Percentiles rank a stretch among this genome's conserved stretches.
phyloP scores from a whole-genome alignment of 2,113 vertebrate species.

The Pterocles burchelli region DNA sequence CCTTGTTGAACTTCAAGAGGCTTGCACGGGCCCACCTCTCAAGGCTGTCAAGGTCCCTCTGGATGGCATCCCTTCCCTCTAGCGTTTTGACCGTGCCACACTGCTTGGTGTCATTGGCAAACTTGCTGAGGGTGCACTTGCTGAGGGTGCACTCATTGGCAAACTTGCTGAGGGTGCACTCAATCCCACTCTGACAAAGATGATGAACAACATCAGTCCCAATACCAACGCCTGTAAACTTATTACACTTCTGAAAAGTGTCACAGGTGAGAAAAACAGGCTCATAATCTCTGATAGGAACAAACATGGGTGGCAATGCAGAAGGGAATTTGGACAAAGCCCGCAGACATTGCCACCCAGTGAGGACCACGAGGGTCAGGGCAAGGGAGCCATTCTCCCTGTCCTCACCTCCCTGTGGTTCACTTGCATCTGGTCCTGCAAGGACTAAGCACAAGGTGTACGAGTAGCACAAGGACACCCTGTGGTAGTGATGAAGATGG shows the following conservation, averaged over 20 bases:
- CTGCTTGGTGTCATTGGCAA: no score
- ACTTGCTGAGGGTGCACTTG: no score
- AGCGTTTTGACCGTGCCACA: no score
- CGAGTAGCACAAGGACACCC: neutral
- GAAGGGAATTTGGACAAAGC: neutral
- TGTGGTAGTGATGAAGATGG: neutral
- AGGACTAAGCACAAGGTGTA: neutral
- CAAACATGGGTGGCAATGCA: neutral
- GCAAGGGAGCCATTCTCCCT: fast-evolving
- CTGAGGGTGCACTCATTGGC: no score
- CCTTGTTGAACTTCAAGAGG: no score
- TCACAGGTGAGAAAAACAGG: neutral
- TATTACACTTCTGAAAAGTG: neutral
- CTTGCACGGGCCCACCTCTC: no score
- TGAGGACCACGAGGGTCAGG: neutral
- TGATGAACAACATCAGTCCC: no score
- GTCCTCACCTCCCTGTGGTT: neutral
- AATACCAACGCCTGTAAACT: neutral
- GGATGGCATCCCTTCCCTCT: no score
- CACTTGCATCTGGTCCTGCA: neutral
- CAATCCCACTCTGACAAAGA: no score
- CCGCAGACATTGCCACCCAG: neutral
- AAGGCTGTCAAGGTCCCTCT: no score
- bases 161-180: no score
- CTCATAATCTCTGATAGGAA: neutral